Base-by-base conservation (phyloP, 2,113 vertebrate species). In the Caranx ignobilis region DNA sequence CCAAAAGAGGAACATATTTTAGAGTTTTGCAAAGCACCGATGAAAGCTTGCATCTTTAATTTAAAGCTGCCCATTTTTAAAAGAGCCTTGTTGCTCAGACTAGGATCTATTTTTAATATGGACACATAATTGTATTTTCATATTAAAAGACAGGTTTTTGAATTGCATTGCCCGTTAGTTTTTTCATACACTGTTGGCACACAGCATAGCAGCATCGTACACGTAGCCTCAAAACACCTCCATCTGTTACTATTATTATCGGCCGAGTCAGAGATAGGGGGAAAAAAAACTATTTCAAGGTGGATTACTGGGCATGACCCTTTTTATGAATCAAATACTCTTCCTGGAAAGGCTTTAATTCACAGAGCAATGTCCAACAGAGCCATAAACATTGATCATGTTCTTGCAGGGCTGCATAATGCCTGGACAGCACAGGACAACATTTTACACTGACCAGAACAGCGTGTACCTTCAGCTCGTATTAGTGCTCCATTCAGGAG, bases 391-490 rank as follows among this genome's bases (percentile, higher is more conserved):
- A 55, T 54, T 5, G 31, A 43, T 34, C 37, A 41, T 21, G 41
- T 64, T 45, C 61, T 54, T 82, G 77, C 77, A 79, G 39, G 62
- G 77, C 35, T 59, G 70, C 66, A 77, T 6, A 2, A 52, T 34
- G 37, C 54, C 63, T 64, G 62, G 57, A 34, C 39, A 76, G 76
- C 64, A 64, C 41, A 62, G 62, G 7, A 18, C 15, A 11, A 62
- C 31, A 72, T 26, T 60, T 52, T 45, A 61, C 45, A 15, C 72
- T 47, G 16, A 79, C 32, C 61, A 66, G 89, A 73, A 90, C 89
- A 87, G 7, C 3, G 26, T 89, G 88, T 92, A 79, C 86, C 71
- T 72, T 67, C 81, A 21, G 72, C 35, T 59, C 6, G 5, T 32
- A 54, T n/a, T 5, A 31, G 18, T 10, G 16, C 63, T 52, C 39